Conservation (phyloP, 2,797 vertebrate species). For the Rhabdomys pumilio region DNA sequence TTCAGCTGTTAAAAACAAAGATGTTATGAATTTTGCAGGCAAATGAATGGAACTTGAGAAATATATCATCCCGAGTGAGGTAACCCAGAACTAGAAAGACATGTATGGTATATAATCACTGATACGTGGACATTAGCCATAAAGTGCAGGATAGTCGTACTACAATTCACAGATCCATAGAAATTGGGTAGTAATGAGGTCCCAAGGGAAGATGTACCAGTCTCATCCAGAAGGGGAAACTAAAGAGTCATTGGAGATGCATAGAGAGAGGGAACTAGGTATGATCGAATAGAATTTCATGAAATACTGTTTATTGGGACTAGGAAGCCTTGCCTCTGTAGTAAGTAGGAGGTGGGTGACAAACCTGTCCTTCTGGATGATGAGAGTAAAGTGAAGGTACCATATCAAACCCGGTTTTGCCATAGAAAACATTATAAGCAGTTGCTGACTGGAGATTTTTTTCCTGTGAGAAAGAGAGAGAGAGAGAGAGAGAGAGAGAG, state of each 20-base stretch:
- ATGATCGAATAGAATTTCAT: neutral
- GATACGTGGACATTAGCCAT: neutral
- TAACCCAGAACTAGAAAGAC: neutral
- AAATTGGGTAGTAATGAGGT: neutral
- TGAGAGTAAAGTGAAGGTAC: slow-evolving; percentile 74
- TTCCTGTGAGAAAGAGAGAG: neutral
- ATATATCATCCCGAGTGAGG: neutral
- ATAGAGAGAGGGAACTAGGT: neutral
- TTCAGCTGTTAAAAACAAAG: neutral
- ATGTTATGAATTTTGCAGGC: neutral
- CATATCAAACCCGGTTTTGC: slow-evolving; percentile 63
- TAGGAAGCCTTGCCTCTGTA: slow-evolving; percentile 17
- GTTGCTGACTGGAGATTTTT: slow-evolving; percentile 76
- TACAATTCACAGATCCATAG: neutral
- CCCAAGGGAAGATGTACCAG: neutral
- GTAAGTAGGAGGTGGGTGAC: neutral
- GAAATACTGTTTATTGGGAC: slow-evolving; percentile 31
- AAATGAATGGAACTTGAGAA: neutral
- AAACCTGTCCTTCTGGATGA: slow-evolving; percentile 70
- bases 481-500: no score
- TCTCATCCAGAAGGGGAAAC: neutral
- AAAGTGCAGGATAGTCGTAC: neutral
- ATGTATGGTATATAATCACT: neutral
- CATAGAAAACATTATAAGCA: slow-evolving; percentile 63
- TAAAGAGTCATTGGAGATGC: neutral